phyloP scores from a whole-genome alignment of 2,888 invertebrate genomes.

The Rhimphoctona megacephalus region DNA sequence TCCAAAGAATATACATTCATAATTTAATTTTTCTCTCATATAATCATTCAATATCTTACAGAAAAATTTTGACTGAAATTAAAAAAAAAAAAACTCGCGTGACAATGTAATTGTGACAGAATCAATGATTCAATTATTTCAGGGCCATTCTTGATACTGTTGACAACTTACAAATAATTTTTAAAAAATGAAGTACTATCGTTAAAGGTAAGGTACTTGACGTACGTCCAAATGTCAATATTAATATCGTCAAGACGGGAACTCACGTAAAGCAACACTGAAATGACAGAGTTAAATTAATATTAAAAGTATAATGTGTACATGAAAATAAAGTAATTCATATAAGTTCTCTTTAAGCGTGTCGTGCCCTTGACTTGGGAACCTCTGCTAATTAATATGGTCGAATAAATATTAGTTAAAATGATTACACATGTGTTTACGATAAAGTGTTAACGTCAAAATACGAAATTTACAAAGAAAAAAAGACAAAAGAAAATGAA shows the following conservation, averaged over 20 bases:
- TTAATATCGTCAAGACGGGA: conserved; percentile 52
- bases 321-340: neutral
- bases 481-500: conserved; percentile 17
- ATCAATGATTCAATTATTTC: neutral
- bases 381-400: conserved; percentile 47
- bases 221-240: neutral
- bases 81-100: too few species aligned
- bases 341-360: conserved; percentile 63
- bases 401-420: conserved; percentile 48
- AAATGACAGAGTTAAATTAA: conserved; percentile 61
- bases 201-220: neutral
- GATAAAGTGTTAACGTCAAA: conserved; percentile 55
- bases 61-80: neutral
- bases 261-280: conserved; percentile 67
- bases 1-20: neutral
- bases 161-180: neutral
- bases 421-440: conserved; percentile 36
- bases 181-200: neutral
- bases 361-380: conserved; percentile 59
- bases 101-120: neutral
- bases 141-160: neutral
- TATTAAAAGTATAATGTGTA: conserved; percentile 24
- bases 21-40: neutral
- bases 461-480: conserved; percentile 33
- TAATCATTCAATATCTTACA: neutral